Base-by-base conservation (phyloP, 2,888 invertebrate genomes). In the Nemurella pictetii region DNA sequence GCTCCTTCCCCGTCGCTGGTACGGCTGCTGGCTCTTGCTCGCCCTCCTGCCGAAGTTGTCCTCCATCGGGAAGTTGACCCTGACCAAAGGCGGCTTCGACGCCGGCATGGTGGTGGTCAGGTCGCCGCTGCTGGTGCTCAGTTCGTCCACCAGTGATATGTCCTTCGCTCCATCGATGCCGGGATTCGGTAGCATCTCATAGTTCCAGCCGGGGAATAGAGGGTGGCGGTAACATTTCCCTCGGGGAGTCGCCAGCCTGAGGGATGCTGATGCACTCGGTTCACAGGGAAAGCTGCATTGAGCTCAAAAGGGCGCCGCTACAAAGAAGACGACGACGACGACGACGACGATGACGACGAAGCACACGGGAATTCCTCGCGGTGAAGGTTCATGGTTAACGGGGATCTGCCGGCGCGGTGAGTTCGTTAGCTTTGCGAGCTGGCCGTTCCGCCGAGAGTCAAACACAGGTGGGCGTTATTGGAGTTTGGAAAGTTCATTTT, bases 61-160 rank as follows among this genome's bases (percentile, higher is more conserved):
- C 84, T 90, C 90, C 0, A 90, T 88, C 85, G 90, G 94, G 88
- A 95, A 94, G 89, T 94, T 95, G 80, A 95, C 94, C 88, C 94
- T 92, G 20, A 86, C 86, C 90, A 80, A 89, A 9, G 88, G 86
- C 88, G 89, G 0, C 85, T 72, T 84, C 89, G 89, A 27, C 15
- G 89, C 89, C 0, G 88, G 87, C 25, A 90, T 89, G 75, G 90
- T 89, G 32, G 88, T 88, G 27, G 87, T 89, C 77, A 73, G 73
- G 26, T 85, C 73, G 9, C 85, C 85, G 27, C 82, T 73, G 35
- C 85, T 81, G 15, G 83, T 80, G 7, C 85, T 83, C 77, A 85
- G 32, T 75, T 87, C 87, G 83, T 87, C 87, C 85, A 86, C 84
- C 35, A 86, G 81, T 12, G 85, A 80, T 12, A 86, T 83, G 80